Conservation (phyloP, 2,797 vertebrate genomes). For the Gobio occitaniae region DNA sequence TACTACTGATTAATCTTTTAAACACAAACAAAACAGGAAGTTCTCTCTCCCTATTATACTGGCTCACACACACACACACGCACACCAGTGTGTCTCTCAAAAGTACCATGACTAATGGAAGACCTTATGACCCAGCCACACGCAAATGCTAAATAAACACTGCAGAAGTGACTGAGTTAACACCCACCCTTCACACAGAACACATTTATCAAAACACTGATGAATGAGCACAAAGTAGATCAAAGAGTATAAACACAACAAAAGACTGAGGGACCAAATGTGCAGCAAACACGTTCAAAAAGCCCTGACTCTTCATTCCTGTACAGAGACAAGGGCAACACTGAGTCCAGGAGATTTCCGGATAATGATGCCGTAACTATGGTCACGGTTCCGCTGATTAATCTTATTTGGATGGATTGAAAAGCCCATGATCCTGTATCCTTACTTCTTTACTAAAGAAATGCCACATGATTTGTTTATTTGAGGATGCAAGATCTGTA, state of each 20-base stretch:
- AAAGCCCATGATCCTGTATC: neutral
- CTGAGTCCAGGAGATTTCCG: neutral
- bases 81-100: neutral
- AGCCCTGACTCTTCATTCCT: constrained; percentile 30
- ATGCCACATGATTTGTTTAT: constrained; percentile 2
- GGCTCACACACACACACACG: neutral
- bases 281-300: neutral
- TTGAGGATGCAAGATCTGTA: neutral
- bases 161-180: neutral
- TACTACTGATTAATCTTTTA: constrained; percentile 11
- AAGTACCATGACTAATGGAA: constrained; percentile 25
- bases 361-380: neutral
- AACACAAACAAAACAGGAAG: constrained; percentile 13
- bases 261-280: neutral
- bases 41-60: neutral
- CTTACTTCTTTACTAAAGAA: neutral
- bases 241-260: neutral
- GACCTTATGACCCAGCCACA: constrained; percentile 27
- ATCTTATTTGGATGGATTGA: constrained; percentile 16
- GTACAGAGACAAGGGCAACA: neutral
- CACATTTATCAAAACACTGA: constrained; percentile 1
- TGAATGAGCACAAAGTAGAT: neutral
- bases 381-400: neutral
- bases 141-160: constrained; percentile 10
- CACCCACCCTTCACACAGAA: neutral